phyloP scores from a whole-genome alignment of 2,797 vertebrate species.

The Pangasius mekongensis region DNA sequence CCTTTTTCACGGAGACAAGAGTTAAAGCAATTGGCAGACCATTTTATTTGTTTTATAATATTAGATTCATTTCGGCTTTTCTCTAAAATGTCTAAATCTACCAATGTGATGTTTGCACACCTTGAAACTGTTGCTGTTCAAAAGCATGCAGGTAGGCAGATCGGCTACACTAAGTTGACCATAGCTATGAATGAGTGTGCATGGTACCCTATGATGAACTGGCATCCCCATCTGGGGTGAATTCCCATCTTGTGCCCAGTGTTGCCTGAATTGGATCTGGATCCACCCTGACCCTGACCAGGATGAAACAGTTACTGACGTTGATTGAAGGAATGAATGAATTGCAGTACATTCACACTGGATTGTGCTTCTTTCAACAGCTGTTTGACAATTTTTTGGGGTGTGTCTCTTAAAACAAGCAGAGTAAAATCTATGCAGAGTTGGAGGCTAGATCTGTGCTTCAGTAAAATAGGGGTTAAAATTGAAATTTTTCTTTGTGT shows the following conservation, averaged over 20 bases:
- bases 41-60: neutral
- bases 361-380: too few species aligned
- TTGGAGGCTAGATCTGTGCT: too few species aligned
- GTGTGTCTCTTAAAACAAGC: too few species aligned
- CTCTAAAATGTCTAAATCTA: neutral
- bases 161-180: neutral
- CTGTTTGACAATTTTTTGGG: too few species aligned
- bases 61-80: neutral
- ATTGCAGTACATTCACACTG: too few species aligned
- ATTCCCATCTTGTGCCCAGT: too few species aligned
- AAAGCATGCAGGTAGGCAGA: too few species aligned
- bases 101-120: neutral
- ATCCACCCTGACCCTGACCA: neutral
- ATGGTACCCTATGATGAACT: neutral
- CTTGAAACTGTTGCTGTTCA: neutral
- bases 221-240: neutral
- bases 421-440: too few species aligned
- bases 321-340: too few species aligned
- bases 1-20: neutral
- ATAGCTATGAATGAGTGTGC: neutral
- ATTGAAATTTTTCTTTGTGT: neutral
- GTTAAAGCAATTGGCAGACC: neutral
- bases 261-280: neutral
- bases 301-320: neutral
- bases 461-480: too few species aligned